Evolutionary conservation across 2,888 invertebrate genomes (phyloP).

Genomic region (Calephelis perditalis): DNA sequence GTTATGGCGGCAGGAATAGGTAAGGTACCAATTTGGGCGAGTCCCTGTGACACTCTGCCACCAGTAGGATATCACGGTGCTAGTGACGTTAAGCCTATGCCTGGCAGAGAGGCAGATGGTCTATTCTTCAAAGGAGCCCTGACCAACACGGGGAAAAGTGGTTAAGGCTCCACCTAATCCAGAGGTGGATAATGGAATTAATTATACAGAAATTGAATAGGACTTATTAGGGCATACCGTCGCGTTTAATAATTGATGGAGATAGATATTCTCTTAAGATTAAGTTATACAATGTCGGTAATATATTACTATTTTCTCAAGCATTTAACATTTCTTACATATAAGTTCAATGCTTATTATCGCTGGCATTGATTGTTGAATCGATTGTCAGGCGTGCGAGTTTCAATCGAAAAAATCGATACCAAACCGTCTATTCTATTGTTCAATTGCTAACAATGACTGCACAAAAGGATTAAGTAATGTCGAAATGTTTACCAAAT

Average conservation of each 20-base stretch:
- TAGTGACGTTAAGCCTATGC: no score
- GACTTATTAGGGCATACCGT: background rate
- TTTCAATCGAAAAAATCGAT: conserved; percentile 40
- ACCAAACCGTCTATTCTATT: conserved; percentile 43
- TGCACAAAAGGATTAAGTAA: conserved; percentile 2
- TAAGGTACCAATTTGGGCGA: no score
- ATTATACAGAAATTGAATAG: no score
- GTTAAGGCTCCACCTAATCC: no score
- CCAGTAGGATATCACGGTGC: no score
- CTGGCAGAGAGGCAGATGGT: no score
- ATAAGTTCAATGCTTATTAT: conserved; percentile 20
- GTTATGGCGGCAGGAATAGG: no score
- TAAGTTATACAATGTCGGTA: background rate
- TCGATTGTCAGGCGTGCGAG: conserved; percentile 41
- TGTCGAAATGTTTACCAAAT: conserved; percentile 4
- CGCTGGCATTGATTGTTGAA: conserved; percentile 47
- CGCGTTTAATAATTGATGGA: background rate
- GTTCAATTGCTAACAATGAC: conserved; percentile 41
- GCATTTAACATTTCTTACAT: conserved; percentile 1
- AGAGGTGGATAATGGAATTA: no score
- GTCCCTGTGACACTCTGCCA: no score
- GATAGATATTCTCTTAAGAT: background rate
- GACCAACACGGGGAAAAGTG: no score
- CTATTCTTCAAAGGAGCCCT: no score
- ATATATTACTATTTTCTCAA: conserved; percentile 18